A percentile compares a stretch with the other conserved stretches of the same genome.
Conservation (phyloP, 23 tunicate genomes). For the Ciona savignyi region DNA sequence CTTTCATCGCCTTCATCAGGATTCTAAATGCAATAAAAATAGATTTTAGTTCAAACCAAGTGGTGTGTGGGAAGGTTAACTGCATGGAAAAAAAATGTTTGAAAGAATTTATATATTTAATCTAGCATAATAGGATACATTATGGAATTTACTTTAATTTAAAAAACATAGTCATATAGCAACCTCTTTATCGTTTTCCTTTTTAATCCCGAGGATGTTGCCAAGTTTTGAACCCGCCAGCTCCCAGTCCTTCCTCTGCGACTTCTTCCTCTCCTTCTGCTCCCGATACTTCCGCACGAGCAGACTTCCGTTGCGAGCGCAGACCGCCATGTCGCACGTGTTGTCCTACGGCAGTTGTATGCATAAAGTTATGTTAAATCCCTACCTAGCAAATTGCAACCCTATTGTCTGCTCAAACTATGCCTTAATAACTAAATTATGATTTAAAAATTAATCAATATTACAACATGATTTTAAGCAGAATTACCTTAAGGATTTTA, state of each 20-base stretch:
- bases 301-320: conserved; percentile 73
- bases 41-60: not conserved
- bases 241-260: conserved; percentile 99
- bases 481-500: no score
- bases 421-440: no score
- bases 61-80: no score
- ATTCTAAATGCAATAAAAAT: not conserved
- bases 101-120: not conserved
- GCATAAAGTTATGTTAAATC: no score
- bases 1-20: conserved; percentile 40
- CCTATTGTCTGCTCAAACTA: no score
- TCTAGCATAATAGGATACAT: no score
- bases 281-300: conserved; percentile 85
- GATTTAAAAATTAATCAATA: no score
- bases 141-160: no score
- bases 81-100: no score
- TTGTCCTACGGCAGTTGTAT: conserved; percentile 42
- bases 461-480: no score
- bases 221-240: conserved; percentile 96
- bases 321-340: conserved; percentile 99
- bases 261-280: conserved; percentile 86
- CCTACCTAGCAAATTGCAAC: no score
- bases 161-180: no score
- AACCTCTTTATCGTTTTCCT: conserved; percentile 83
- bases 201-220: conserved; percentile 85